Base-by-base conservation (phyloP, 2,797 vertebrate genomes). In the Sebastolobus altivelis region DNA sequence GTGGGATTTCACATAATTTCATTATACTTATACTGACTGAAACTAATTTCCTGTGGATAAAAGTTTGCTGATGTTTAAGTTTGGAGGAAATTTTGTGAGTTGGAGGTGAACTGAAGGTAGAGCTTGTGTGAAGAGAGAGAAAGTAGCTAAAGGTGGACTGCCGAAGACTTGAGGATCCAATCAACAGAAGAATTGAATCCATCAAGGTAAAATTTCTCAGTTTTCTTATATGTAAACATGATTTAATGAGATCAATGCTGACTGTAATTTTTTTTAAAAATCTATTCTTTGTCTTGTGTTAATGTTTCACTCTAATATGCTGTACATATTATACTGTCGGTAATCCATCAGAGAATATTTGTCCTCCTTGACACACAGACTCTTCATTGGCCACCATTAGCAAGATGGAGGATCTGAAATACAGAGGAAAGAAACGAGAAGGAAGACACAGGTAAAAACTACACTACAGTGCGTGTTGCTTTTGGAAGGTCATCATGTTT, bases 331-430 rank as follows among this genome's bases (percentile, higher is more conserved):
- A 65, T 13, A 25, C 54, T 35, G 13, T 2, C 31, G 14, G 1
- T 29, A 79, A 74, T 37, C 31, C 1, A 2, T 20, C 8, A 11
- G 5, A 27, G 10, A 52, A 52, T 6, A 40, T 61, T 14, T 66
- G 37, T 65, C 13, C 3, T 67, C 35, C 22, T 43, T 69, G 40
- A 63, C 65, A 29, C 16, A 37, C 49, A 68, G 49, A 65, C 9
- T 76, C 29, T 31, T 37, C 22, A 52, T 3, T 68, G 16, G 12
- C 25, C 22, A 61, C 18, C 66, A 72, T 40, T 60, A 38, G 37
- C 56, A 86, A 59, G 29, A 95, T 96, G 95, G 96, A 95, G 38
- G 94, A 95, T 0, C 27, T 95, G 1, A 95, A 79, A 87, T 40
- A 78, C 16, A 87, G 95, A 86, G 87, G 83, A 22, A 87, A 81